Evolutionary conservation across 2,888 invertebrate species (phyloP), one percentile per base, ranked within the genome.

Genomic region (Agrotis ipsilon): DNA sequence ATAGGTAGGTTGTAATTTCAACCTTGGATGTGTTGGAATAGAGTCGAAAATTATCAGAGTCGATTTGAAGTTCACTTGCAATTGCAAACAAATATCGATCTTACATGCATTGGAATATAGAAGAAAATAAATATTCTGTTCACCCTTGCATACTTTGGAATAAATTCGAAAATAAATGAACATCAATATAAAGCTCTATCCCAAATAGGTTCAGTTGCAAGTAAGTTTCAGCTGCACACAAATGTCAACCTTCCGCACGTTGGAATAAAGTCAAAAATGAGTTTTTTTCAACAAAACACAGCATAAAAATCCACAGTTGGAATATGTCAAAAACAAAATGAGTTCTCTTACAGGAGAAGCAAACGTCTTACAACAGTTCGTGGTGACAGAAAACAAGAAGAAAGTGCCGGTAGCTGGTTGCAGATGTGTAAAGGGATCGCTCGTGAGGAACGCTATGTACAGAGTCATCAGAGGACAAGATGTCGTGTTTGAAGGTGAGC

Each of bases 361-460:
- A 1, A 97, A 97, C 86, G 98, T 99, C 3, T 91, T 98, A 19
- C 98, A 99, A 89, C 97, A 98, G 87, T 99, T 99, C 92, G 90
- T 97, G 68, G 97, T 99, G 70, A 97, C 97, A 63, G 98, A 98
- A 85, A 98, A 98, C 14, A 97, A 97, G 90, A 97, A 97, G 90
- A 98, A 98, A 90, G 95, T 98, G 3, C 97, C 97, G 0, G 98
- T 99, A 18, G 99, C 99, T 0, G 99, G 99, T 0, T 98, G 98
- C 86, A 97, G 98, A 57, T 99, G 99, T 90, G 95, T 96, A 0
- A 98, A 97, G 89, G 99, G 99, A 0, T 82, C 95, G 0, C 96
- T 99, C 2, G 97, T 97, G 72, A 97, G 98, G 85, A 94, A 96
- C 72, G 97, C 97, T 0, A 87, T 94, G 46, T 99, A 97, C 91